Evolutionary conservation across 1,140 invertebrate species (phyloP).

Genomic region (Calephelis nemesis): DNA sequence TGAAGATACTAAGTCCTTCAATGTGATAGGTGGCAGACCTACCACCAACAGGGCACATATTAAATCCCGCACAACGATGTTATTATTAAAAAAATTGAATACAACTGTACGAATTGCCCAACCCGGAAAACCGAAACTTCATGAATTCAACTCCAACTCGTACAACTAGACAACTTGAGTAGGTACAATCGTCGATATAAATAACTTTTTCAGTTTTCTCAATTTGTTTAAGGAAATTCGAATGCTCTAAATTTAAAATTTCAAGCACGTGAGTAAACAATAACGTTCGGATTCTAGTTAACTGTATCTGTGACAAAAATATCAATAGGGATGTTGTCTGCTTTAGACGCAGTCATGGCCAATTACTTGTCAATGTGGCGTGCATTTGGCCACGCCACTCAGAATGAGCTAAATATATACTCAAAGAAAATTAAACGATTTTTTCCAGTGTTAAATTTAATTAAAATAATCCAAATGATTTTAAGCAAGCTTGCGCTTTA

Average conservation of each 20-base stretch:
- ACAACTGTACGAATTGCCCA: too few relatives aligned
- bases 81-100: too few relatives aligned
- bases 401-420: constrained; percentile 30
- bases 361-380: constrained; percentile 69
- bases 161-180: too few relatives aligned
- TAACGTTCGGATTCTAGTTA: constrained; percentile 39
- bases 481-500: too few relatives aligned
- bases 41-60: too few relatives aligned
- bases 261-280: constrained; percentile 70
- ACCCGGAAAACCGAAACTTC: too few relatives aligned
- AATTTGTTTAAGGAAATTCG: neutral
- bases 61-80: too few relatives aligned
- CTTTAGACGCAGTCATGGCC: constrained; percentile 58
- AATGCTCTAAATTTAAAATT: constrained; percentile 59
- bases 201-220: neutral
- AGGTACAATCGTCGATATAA: neutral
- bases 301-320: constrained; percentile 55
- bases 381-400: constrained; percentile 66
- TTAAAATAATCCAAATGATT: too few relatives aligned
- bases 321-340: constrained; percentile 53
- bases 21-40: too few relatives aligned
- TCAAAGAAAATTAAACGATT: constrained; percentile 21
- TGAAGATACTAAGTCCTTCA: too few relatives aligned
- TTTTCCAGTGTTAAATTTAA: neutral
- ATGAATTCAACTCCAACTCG: too few relatives aligned